Evolutionary conservation across 2,113 vertebrate species (phyloP).

Genomic region (Oplegnathus fasciatus): DNA sequence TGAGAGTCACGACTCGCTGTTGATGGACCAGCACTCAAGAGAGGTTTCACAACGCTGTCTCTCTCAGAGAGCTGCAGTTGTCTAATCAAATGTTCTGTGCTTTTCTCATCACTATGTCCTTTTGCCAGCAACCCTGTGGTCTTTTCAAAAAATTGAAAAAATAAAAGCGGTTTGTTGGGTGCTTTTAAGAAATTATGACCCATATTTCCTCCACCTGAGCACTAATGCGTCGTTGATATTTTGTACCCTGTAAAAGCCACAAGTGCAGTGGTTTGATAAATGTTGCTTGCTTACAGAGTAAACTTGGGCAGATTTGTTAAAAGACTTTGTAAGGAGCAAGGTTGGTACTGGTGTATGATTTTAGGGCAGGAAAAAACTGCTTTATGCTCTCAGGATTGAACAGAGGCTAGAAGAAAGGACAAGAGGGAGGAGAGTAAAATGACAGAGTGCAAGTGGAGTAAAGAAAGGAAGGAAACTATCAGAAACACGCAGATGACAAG

Average conservation of each 20-base stretch:
- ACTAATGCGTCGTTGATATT: conserved; percentile 61
- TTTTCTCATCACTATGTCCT: conserved; percentile 42
- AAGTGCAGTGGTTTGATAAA: conserved; percentile 42
- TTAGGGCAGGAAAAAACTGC: conserved; percentile 1
- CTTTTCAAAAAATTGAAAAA: conserved; percentile 23
- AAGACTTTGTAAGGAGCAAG: conserved; percentile 21
- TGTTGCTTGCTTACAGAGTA: conserved; percentile 14
- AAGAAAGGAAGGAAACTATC: not conserved
- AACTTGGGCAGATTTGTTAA: conserved; percentile 31
- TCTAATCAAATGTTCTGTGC: conserved; percentile 60
- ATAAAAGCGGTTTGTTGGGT: conserved; percentile 46
- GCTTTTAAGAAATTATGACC: conserved; percentile 76
- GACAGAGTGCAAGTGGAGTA: not conserved
- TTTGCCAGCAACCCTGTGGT: conserved; percentile 38
- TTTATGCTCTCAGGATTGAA: not conserved
- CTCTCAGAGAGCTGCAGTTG: conserved; percentile 32
- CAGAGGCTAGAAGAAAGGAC: not conserved
- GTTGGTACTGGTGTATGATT: conserved; percentile 29
- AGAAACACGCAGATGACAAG: not conserved
- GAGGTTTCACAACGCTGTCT: conserved; percentile 19
- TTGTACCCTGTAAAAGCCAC: conserved; percentile 63
- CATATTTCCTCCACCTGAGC: conserved; percentile 26
- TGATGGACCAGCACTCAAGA: conserved; percentile 62
- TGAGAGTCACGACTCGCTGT: conserved; percentile 44
- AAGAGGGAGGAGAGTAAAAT: not conserved